Evolutionary conservation across 2,888 invertebrate species (phyloP).

Genomic region (Ditylenchus weischeri): DNA sequence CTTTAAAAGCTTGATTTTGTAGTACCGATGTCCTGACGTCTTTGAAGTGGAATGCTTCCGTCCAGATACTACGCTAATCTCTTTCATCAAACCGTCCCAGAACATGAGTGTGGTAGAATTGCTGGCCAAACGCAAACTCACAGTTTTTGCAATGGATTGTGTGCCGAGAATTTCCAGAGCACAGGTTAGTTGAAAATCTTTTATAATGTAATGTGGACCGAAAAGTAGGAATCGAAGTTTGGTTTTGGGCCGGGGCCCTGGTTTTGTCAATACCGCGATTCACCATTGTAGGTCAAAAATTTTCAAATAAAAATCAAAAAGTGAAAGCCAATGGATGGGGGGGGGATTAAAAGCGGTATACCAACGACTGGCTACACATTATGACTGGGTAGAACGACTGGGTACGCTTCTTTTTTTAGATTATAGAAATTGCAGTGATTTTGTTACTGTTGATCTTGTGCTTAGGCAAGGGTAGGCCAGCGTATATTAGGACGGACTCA

Average conservation of each 20-base stretch:
- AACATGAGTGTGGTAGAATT: slow-evolving; percentile 73
- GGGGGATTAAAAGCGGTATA: too few relatives aligned
- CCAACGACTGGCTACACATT: too few relatives aligned
- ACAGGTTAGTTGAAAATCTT: slow-evolving; percentile 62
- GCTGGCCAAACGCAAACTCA: slow-evolving; percentile 71
- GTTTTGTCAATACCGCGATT: neutral
- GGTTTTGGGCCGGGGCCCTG: neutral
- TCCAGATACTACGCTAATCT: slow-evolving; percentile 72
- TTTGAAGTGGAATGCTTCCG: slow-evolving; percentile 70
- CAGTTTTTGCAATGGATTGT: slow-evolving; percentile 83
- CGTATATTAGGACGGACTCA: too few relatives aligned
- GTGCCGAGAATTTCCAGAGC: slow-evolving; percentile 82
- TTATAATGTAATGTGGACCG: neutral
- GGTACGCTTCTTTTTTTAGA: too few relatives aligned
- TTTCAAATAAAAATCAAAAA: neutral
- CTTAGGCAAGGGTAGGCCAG: too few relatives aligned
- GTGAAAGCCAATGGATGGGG: too few relatives aligned
- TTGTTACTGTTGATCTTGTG: too few relatives aligned
- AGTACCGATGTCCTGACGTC: slow-evolving; percentile 62
- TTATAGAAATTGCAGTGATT: too few relatives aligned
- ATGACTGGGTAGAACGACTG: too few relatives aligned
- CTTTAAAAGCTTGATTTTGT: neutral
- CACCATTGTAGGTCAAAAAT: too few relatives aligned
- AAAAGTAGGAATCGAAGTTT: neutral
- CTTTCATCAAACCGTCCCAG: slow-evolving; percentile 79